phyloP scores from a whole-genome alignment of 2,113 vertebrate species.

The Rhipidura dahli region DNA sequence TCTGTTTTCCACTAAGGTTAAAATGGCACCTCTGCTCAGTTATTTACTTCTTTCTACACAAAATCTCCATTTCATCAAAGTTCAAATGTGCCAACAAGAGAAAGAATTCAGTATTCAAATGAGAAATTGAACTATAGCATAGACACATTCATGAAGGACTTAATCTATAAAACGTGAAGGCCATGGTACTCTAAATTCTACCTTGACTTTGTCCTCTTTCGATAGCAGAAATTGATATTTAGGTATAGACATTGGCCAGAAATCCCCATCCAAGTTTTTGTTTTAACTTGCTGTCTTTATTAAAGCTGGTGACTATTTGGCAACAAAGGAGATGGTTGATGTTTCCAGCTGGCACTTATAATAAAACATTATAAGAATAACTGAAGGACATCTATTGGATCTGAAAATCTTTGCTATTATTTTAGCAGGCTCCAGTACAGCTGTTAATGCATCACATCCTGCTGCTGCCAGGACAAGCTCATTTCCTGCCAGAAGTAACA shows the following conservation, averaged over 20 bases:
- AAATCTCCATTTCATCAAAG: not conserved
- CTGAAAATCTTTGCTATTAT: not conserved
- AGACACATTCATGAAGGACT: not conserved
- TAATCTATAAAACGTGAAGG: not conserved
- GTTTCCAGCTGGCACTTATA: not conserved
- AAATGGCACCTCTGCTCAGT: not conserved
- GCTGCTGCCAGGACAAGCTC: not conserved
- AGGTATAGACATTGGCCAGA: not conserved
- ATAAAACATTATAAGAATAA: not conserved
- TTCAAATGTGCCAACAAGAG: not conserved
- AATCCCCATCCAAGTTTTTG: not conserved
- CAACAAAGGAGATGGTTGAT: not conserved
- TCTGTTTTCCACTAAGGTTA: not conserved
- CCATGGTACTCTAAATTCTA: not conserved
- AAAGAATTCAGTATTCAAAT: not conserved
- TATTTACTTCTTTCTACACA: not conserved
- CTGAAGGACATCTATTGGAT: not conserved
- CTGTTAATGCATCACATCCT: not conserved
- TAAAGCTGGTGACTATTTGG: not conserved
- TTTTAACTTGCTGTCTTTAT: not conserved
- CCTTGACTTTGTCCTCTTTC: not conserved
- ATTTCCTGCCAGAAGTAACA: not conserved
- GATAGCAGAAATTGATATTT: not conserved
- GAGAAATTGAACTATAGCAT: not conserved
- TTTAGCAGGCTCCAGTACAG: not conserved